Base-by-base conservation (phyloP, 2,888 invertebrate species). In the Anoplius nigerrimus region DNA sequence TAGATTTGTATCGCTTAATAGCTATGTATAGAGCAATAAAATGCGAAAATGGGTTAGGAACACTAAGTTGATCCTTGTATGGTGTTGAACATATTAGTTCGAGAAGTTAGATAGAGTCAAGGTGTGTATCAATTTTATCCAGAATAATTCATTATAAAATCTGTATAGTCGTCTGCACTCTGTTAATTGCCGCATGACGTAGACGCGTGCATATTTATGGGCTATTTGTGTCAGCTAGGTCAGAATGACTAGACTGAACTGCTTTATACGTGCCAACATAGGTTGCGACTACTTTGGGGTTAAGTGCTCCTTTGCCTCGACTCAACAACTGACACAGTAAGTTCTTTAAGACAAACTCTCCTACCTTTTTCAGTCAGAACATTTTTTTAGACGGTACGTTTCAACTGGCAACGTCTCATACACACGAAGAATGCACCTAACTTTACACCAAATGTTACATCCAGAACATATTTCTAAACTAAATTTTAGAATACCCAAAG, bases 271-370 rank as follows among this genome's bases (percentile, higher is more conserved):
- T 70, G 71, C 66, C 66, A 69, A 61, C 60, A 66, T 60, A 70
- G 71, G 71, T 66, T 72, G 66, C 69, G 61, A 66, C 64, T 75
- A 62, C 69, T 75, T 74, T 75, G 48, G 61, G 76, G 74, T 72
- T 67, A 74, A 78, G 72, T 71, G 66, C 62, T 62, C 43, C 48
- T 66, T 58, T 65, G 57, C 65, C 61, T 54, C 71, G 59, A 57
- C 69, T 63, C 70, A 71, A 78, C 72, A 73, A 78, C 73, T 77
- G 75, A 78, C 77, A 77, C 68, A 75, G 68, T 77, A 75, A 75
- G 66, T 75, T 78, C 72, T 56, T 72, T 72, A 59, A 64, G 27
- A 66, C 67, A 18, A 34, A 20, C 54, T 52, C 58, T 63, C 42
- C 60, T 52, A 68, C 65, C 67, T 62, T 67, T 69, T 72, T 22